Evolutionary conservation across 2,113 vertebrate species (phyloP).

Genomic region (Ellobius talpinus): DNA sequence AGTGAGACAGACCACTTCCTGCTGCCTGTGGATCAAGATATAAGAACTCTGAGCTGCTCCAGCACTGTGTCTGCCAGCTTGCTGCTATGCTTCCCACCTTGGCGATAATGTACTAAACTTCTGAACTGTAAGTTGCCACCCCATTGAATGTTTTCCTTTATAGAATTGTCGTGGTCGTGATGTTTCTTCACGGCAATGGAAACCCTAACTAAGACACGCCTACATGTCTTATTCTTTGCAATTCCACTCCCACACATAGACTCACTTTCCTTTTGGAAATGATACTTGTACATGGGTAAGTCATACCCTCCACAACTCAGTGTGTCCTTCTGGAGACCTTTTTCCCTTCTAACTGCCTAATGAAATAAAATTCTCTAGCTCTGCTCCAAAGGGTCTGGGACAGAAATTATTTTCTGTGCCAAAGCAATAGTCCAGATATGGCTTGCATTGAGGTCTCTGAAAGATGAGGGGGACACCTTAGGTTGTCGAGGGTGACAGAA

Average conservation of each 20-base stretch:
- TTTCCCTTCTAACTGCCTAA: not conserved
- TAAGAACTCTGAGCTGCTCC: not conserved
- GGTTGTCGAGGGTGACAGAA: not conserved
- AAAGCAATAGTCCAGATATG: not conserved
- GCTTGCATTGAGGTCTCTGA: not conserved
- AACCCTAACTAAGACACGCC: not conserved
- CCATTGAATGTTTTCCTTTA: not conserved
- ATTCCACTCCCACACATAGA: rapidly evolving
- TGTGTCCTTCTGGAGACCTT: not conserved
- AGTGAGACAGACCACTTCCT: not conserved
- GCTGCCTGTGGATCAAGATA: not conserved
- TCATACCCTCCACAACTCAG: not conserved
- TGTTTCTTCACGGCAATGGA: not conserved
- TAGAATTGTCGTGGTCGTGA: not conserved
- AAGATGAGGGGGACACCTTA: not conserved
- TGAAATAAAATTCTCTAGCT: not conserved
- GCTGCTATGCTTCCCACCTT: not conserved
- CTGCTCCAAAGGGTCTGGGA: not conserved
- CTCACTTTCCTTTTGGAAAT: not conserved
- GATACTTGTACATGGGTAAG: not conserved
- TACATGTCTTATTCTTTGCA: not conserved
- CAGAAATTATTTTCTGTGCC: not conserved
- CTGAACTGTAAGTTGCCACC: not conserved
- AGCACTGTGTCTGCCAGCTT: not conserved
- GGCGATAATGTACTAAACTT: not conserved